Evolutionary conservation across 1,140 invertebrate genomes (phyloP), one percentile per base, ranked within the genome.

Genomic region (Drosophila nannoptera): DNA sequence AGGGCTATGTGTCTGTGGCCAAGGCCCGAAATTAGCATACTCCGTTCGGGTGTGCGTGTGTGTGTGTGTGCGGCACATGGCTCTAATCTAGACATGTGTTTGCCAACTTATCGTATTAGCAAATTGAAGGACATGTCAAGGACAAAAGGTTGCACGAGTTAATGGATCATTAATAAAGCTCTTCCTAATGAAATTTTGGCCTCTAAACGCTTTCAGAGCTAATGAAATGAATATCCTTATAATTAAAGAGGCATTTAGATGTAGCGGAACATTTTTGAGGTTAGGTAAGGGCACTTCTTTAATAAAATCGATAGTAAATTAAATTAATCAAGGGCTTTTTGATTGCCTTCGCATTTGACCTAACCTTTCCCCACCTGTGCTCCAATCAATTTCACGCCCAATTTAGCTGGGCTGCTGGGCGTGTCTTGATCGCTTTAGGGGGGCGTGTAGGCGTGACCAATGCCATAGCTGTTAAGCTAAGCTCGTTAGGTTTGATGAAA

Each of bases 401-500:
- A 59, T 69, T 69, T 59, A 52, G n/a, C n/a, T 7, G 45, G 5
- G 14, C 12, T n/a, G 40, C 5, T 4, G 14, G 50, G 31, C 11
- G 6, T 8, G 9, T 36, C 7, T 5, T 33, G 29, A 1, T 22
- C 22, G 22, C 22, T 22, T 22, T 11, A 9, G 14, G 14, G 14
- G 36, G 36, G 33, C 58, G 9, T 58, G 42, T 35, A n/a, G 64
- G 56, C 54, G 49, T 50, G 11, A 43, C 59, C 45, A 61, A 59
- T 49, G 40, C 52, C 53, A 59, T 49, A 35, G 38, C 40, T 56
- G 31, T 22, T 22, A 22, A 22, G 2, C 12, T 59, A 63, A 63
- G 65, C 59, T 80, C 38, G 68, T 73, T 76, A 46, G 50, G 73
- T 58, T 75, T 36, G 72, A 45, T 35, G 35, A 59, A 78, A 65